phyloP scores from a whole-genome alignment of 2,888 invertebrate genomes.

The Phasia obesa region DNA sequence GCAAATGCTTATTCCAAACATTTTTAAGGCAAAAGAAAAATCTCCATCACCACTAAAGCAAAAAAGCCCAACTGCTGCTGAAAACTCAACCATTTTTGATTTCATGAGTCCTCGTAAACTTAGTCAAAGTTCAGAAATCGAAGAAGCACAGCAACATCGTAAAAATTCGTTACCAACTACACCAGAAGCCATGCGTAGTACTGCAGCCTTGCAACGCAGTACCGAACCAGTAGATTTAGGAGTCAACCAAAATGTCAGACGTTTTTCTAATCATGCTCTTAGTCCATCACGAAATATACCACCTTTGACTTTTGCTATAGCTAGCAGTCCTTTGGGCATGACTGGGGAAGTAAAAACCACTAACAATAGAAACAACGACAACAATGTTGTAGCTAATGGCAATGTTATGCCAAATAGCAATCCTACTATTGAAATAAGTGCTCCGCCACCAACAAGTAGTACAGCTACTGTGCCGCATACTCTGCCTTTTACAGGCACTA shows the following conservation, averaged over 20 bases:
- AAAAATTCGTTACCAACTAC: slow-evolving; percentile 58
- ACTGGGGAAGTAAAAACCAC: slow-evolving; percentile 6
- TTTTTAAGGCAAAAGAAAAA: slow-evolving; percentile 67
- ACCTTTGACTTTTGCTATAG: slow-evolving; percentile 77
- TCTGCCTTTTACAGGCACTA: slow-evolving; percentile 60
- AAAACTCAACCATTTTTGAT: slow-evolving; percentile 65
- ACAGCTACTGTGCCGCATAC: slow-evolving; percentile 44
- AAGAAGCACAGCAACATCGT: slow-evolving; percentile 68
- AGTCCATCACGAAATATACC: slow-evolving; percentile 78
- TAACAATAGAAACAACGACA: slow-evolving; percentile 42
- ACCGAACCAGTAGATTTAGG: slow-evolving; percentile 79
- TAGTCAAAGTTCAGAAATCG: slow-evolving; percentile 60
- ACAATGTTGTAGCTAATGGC: slow-evolving; percentile 31
- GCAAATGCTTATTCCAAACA: slow-evolving; percentile 46
- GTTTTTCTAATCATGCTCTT: slow-evolving; percentile 74
- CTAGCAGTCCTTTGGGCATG: slow-evolving; percentile 73
- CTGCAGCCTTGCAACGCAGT: slow-evolving; percentile 79
- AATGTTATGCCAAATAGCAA: slow-evolving; percentile 63
- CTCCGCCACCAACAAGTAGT: slow-evolving; percentile 71
- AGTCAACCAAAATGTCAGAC: slow-evolving; percentile 77
- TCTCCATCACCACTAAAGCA: slow-evolving; percentile 70
- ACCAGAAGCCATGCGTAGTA: slow-evolving; percentile 67
- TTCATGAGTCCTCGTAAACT: slow-evolving; percentile 70
- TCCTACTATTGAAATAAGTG: slow-evolving; percentile 80
- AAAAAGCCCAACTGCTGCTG: slow-evolving; percentile 53